Percentiles rank a stretch among this genome's conserved stretches.
Evolutionary conservation across 2,888 invertebrate species (phyloP).

Genomic region (Thymelicus lineola): DNA sequence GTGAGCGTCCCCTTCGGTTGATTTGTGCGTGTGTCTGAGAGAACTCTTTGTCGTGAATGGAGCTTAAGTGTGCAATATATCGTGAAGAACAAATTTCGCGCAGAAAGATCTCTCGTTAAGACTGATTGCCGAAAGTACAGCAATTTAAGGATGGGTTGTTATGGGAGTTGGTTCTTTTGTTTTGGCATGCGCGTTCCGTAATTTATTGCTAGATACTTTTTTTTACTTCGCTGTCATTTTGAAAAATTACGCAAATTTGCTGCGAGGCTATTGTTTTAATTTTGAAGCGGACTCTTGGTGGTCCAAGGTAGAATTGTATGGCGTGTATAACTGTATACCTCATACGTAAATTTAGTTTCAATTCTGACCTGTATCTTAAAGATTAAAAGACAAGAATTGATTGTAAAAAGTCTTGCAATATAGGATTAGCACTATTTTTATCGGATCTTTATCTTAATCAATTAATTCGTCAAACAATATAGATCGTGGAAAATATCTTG

Average conservation of each 20-base stretch:
- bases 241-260: constrained; percentile 6
- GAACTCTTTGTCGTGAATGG: constrained; percentile 70
- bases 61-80: constrained; percentile 76
- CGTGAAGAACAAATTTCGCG: constrained; percentile 71
- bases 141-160: constrained; percentile 56
- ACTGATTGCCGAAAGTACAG: constrained; percentile 62
- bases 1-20: constrained; percentile 64
- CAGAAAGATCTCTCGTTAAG: constrained; percentile 70
- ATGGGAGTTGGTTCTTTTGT: constrained; percentile 33
- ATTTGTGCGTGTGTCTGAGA: constrained; percentile 73
- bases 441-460: no score
- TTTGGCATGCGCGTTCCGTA: constrained; percentile 12
- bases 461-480: no score
- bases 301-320: not conserved
- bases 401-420: no score
- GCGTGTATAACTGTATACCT: not conserved
- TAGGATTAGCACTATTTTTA: no score
- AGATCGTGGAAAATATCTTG: no score
- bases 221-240: constrained; percentile 13
- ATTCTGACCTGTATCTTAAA: no score
- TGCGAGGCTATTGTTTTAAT: constrained; percentile 1
- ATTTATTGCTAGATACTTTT: constrained; percentile 28
- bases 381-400: no score
- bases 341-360: no score
- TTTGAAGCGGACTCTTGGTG: not conserved